phyloP scores from a whole-genome alignment of 2,797 vertebrate species.

The Lutjanus argentimaculatus region DNA sequence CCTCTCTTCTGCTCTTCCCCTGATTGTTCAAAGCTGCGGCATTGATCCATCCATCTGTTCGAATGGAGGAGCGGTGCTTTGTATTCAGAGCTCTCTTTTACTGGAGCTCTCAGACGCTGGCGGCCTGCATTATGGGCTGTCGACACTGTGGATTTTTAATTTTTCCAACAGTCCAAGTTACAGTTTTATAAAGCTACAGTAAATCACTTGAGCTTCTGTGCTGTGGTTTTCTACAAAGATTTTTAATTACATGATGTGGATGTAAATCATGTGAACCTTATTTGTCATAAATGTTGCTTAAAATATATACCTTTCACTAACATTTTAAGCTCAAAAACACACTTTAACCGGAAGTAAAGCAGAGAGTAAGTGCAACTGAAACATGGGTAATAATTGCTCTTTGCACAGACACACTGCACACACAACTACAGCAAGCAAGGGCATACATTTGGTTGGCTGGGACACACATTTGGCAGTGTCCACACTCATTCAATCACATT shows the following conservation, averaged over 20 bases:
- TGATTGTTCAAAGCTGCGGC: constrained; percentile 16
- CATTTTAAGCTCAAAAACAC: background rate
- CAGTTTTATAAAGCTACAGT: background rate
- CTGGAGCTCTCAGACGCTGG: background rate
- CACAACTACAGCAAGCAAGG: background rate
- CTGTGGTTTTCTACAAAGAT: background rate
- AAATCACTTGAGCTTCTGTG: background rate
- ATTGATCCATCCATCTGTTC: constrained; percentile 39
- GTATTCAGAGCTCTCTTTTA: background rate
- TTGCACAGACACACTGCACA: background rate
- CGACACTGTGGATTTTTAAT: background rate
- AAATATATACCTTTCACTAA: background rate
- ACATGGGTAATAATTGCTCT: background rate
- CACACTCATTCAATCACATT: background rate
- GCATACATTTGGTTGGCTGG: too few species aligned
- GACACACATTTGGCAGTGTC: too few species aligned
- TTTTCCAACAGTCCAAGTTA: background rate
- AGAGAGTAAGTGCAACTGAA: too few species aligned
- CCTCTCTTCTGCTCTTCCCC: constrained; percentile 16
- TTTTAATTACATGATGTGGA: background rate
- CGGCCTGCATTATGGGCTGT: background rate
- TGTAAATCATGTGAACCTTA: background rate
- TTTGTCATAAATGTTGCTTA: background rate
- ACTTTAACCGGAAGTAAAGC: background rate
- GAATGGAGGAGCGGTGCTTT: constrained; percentile 6